Evolutionary conservation across 2,888 invertebrate genomes (phyloP), one percentile per base, ranked within the genome.

Genomic region (Hedychridium roseum): DNA sequence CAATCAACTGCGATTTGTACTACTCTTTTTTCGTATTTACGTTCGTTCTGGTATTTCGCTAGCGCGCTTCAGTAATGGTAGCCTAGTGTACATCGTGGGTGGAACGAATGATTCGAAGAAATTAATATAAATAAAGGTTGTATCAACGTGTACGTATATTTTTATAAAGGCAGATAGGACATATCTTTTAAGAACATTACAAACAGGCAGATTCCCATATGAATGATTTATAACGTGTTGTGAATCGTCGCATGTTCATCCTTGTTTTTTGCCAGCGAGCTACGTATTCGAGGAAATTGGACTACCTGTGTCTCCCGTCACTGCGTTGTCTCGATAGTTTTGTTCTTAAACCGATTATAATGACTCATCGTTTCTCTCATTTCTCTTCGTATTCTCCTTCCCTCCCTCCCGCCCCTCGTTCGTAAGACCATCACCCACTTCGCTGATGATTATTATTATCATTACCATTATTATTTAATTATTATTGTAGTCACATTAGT

Each of bases 131-230:
- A 68, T 66, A 66, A 72, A 65, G 40, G 58, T 64, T 64, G 52
- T 64, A 65, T 64, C 60, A 65, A 66, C 63, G 61, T 71, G 60
- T 66, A 71, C 60, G 61, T 69, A 69, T 71, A 71, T 62, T 68
- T 66, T 68, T 61, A 70, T 67, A 64, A 70, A 68, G 64, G 65
- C 56, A 63, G 58, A 63, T 43, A 62, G 50, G 62, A 67, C 56
- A 67, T n/a, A n/a, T 62, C 54, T 48, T 62, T 52, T 59, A 61
- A 57, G 52, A 63, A 60, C 54, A 60, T 62, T 61, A 67, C 55
- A 69, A 70, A 63, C 59, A 66, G 60, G 60, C 63, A 57, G 53
- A 36, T 51, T 53, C 49, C 53, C 59, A 43, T n/a, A n/a, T n/a
- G n/a, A n/a, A n/a, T n/a, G n/a, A n/a, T n/a, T n/a, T n/a, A n/a